Evolutionary conservation across 2,113 vertebrate species (phyloP), one percentile per base, ranked within the genome.

Genomic region (Istiophorus platypterus): DNA sequence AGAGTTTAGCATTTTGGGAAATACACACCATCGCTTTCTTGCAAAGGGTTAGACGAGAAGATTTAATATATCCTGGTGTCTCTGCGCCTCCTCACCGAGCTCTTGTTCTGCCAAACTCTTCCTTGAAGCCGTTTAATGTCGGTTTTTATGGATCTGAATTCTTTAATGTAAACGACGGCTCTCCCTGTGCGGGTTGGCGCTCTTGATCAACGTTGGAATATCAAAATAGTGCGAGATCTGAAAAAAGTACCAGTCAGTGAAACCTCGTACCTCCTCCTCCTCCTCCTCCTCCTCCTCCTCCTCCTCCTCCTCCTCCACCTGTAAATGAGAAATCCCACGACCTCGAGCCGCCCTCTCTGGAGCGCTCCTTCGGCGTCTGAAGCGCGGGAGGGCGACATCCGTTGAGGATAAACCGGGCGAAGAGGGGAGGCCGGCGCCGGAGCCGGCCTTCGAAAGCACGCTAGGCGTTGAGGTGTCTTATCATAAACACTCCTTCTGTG

Each of bases 401-500:
- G 17, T 29, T 5, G 39, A 78, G 74, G 63, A 67, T 69, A 84
- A 90, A 78, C 54, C 18, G 79, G 57, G 51, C 29, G 58, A 71
- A 51, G 71, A 52, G 52, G 37, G 72, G 52, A 31, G 72, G 80
- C 80, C 79, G 45, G 62, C 54, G 39, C 72, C 82, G 63, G 63
- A 90, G 73, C 47, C 26, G 62, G 67, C 73, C 63, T 82, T 52
- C n/a, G n/a, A 88, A 81, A 84, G 57, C 56, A 66, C 42, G 49
- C 0, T 18, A 78, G 11, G 26, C 47, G 31, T 78, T 87, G 58
- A 86, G 82, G 84, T 75, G 78, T 76, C 89, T 91, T 84, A 90
- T 91, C 89, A 81, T 87, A 91, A 90, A 90, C 78, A 51, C 63
- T 78, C 90, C 84, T 52, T 86, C 86, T 91, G 86, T 56, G 66